Evolutionary conservation across 2,797 vertebrate genomes (phyloP), one percentile per base, ranked within the genome.

Genomic region (Taeniopygia guttata): DNA sequence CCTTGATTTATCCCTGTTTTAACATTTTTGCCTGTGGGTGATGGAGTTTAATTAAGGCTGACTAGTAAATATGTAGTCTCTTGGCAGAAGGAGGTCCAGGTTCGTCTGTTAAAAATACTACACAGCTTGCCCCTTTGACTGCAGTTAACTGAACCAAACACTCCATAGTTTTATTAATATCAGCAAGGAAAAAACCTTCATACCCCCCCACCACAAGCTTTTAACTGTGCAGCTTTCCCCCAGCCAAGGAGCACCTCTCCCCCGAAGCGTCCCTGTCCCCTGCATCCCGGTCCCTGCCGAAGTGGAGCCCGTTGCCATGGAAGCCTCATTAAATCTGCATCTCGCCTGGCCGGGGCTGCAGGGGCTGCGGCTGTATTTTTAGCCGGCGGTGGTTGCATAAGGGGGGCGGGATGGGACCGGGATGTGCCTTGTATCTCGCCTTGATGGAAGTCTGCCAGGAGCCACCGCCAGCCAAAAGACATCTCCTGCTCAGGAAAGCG

Each of bases 321-420:
- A 98, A 99, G 98, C 98, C 97, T 94, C 95, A 97, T 98, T 98
- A 98, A 98, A 98, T 98, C 98, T 98, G 97, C 97, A 97, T 98
- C 98, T 98, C 96, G 92, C 96, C 93, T 94, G 97, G 98, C 97
- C 84, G 91, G 95, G 97, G 96, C 97, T 96, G 96, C 97, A 97
- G 97, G 95, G 96, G 98, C 98, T 98, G 98, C 97, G 96, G 98
- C 98, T 98, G 98, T 99, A 99, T 99, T 99, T 99, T 99, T 99
- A 99, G 98, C 98, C 94, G 60, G 87, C 96, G 97, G 98, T 96
- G 87, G 97, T 99, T 99, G 98, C 96, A 88, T 98, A 99, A 94
- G 56, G 29, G 46, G 48, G 26, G 43, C 2, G 12, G 74, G 77
- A 93, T 72, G 84, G 64, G 73, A 56, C 13, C 1, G 10, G 42